These are phyloP conservation scores for Poecilus cupreus DNA, from an alignment of 2,888 invertebrate species.

Conservation along the genomic window DNA sequence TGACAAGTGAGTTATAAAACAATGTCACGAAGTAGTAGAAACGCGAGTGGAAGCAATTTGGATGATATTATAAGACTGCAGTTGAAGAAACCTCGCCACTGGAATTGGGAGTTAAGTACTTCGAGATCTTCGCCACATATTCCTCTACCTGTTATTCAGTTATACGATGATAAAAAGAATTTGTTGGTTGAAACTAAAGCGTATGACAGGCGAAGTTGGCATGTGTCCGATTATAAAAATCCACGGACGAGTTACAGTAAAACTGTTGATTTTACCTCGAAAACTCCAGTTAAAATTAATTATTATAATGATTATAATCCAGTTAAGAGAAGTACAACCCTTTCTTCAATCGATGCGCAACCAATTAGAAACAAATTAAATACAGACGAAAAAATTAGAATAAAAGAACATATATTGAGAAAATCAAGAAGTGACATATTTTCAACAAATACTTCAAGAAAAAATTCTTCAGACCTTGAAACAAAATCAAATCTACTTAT, in stretches of 20 bases:
- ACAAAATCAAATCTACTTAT: background rate
- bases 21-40: slow-evolving; percentile 35
- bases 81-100: slow-evolving; percentile 77
- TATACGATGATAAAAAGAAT: slow-evolving; percentile 79
- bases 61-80: slow-evolving; percentile 78
- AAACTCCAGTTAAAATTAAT: slow-evolving; percentile 7
- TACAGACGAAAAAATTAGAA: slow-evolving; percentile 40
- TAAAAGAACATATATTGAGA: slow-evolving; percentile 49
- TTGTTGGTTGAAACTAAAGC: slow-evolving; percentile 77
- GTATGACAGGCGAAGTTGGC: slow-evolving; percentile 71
- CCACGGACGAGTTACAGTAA: background rate
- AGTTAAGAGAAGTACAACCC: slow-evolving; percentile 19
- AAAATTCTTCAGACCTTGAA: background rate
- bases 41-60: slow-evolving; percentile 29
- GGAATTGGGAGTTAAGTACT: slow-evolving; percentile 80
- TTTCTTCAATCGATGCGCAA: slow-evolving; percentile 13
- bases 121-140: slow-evolving; percentile 78
- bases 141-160: slow-evolving; percentile 78
- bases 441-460: background rate
- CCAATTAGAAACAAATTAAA: slow-evolving; percentile 41
- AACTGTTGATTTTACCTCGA: slow-evolving; percentile 2
- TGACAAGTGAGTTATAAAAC: slow-evolving; percentile 39
- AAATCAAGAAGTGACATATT: slow-evolving; percentile 47
- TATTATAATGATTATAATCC: background rate
- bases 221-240: slow-evolving; percentile 57